Base-by-base conservation (phyloP, 1,140 invertebrate species). In the Danaus plexippus region DNA sequence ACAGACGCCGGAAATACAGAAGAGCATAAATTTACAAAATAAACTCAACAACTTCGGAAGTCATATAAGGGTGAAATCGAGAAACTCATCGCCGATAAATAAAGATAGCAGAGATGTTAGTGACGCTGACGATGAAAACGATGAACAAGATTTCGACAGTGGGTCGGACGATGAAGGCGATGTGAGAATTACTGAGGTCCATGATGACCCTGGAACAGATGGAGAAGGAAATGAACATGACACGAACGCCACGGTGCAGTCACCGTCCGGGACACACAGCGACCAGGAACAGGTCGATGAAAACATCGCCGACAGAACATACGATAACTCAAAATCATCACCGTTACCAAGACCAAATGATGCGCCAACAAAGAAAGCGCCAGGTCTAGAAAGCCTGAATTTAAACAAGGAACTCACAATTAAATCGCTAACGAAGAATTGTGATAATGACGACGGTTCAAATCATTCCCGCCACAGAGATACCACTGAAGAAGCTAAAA, bases 331-430 rank as follows among this genome's bases (percentile, higher is more conserved):
- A 67, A 69, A 60, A 46, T 56, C 10, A 73, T 52, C 49, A 71
- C 64, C 52, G 4, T 79, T 2, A 59, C 47, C 69, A 67, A 54
- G 48, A 15, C 52, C 52, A 52, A 46, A 42, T 13, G 50, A 52
- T 22, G 44, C 22, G 18, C 13, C 57, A 48, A 56, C 51, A 62
- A 41, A 52, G 43, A 67, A 67, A 44, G 32, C 54, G 12, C 43
- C 54, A 11, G 63, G 60, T 47, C 52, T 69, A 13, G 64, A 66
- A 47, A 73, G 67, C 58, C 67, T 80, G 40, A 73, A 67, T 66
- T 67, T 75, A 49, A 75, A 73, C 56, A 84, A 77, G 67, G 67
- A 75, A 63, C 51, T 85, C 44, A 82, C 75, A 54, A 75, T 84
- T 43, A 86, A 77, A 60, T 69, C 71, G 7, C 12, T 72, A 40